Base-by-base conservation (phyloP, 1,140 invertebrate species). In the Propsilocerus akamusi region DNA sequence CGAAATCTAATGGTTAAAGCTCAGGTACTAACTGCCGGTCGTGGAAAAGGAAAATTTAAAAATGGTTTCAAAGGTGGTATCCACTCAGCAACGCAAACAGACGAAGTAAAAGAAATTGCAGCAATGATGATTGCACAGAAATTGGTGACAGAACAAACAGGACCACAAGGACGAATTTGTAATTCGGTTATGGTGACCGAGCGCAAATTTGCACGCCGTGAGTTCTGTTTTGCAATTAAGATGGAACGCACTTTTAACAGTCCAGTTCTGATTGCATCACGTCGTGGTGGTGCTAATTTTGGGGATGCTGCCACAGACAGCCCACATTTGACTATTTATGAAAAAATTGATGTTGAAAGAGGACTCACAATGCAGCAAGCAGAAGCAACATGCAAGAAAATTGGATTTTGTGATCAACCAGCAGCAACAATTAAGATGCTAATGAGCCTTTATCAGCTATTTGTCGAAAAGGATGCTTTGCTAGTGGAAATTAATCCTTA, bases 1-100 rank as follows among this genome's bases (percentile, higher is more conserved):
- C 83, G 83, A 58, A 83, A 87, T 58, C 76, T 87, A 34, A 89
- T 95, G 6, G 71, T 96, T 28, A 95, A 95, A 66, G 91, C 91
- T 30, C 91, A 95, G 72, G 34, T 41, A 17, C 2, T 41, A 5
- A 41, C 34, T 17, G 34, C 14, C 1, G 34, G 34, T 20, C n/a
- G 34, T 17, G 34, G 34, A 20, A 20, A 20, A 20, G 34, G 34
- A 22, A 20, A 5, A 41, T 41, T 41, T 20, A 20, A 41, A 7
- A 41, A 41, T 41, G 34, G 34, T 1, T 41, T 41, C 22, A 14
- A 41, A 17, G 34, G 34, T 17, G 34, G 34, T 20, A 20, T 41
- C 8, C 34, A 41, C 22, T 7, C 34, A 20, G 34, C 34, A 1
- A 41, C 22, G 1, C 17, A 20, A 20, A 14, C 34, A 20, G 12